Conservation (phyloP, 2,113 vertebrate genomes). For the Typhlomys cinereus region DNA sequence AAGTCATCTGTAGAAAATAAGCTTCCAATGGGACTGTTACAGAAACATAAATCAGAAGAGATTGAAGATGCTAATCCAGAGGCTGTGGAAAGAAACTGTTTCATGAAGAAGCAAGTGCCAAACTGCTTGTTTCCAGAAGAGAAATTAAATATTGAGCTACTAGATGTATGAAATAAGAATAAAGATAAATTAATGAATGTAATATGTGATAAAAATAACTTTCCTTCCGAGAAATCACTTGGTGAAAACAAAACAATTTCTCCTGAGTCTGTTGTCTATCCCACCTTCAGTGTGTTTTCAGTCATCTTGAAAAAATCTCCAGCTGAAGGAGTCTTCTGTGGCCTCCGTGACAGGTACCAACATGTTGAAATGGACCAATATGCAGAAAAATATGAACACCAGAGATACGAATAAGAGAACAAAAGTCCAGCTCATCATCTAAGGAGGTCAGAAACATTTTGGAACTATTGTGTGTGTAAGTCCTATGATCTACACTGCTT, state of each 20-base stretch:
- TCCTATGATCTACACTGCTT: slow-evolving; percentile 95
- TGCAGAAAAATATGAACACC: slow-evolving; percentile 81
- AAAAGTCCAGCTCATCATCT: slow-evolving; percentile 93
- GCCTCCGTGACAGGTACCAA: slow-evolving; percentile 81
- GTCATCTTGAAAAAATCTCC: slow-evolving; percentile 82
- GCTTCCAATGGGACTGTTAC: neutral
- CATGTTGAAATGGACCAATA: slow-evolving; percentile 71
- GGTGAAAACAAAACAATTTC: slow-evolving; percentile 32
- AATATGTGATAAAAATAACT: slow-evolving; percentile 43
- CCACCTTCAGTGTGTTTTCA: slow-evolving; percentile 87
- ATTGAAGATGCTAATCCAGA: slow-evolving; percentile 12
- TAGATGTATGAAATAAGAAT: slow-evolving; percentile 16
- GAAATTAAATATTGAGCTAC: slow-evolving; percentile 29
- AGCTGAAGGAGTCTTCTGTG: slow-evolving; percentile 66
- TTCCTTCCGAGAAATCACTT: slow-evolving; percentile 45
- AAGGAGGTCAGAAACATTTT: slow-evolving; percentile 95
- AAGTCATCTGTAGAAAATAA: slow-evolving; percentile 56
- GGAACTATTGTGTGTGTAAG: slow-evolving; percentile 89
- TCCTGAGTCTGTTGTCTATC: slow-evolving; percentile 82
- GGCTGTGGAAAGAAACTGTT: slow-evolving; percentile 6
- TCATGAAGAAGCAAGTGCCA: slow-evolving; percentile 34
- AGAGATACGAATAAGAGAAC: slow-evolving; percentile 85
- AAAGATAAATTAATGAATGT: slow-evolving; percentile 63
- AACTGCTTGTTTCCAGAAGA: slow-evolving; percentile 36
- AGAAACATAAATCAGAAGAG: slow-evolving; percentile 14